Evolutionary conservation across 2,113 vertebrate genomes (phyloP).

Genomic region (Microcebus jonahi): DNA sequence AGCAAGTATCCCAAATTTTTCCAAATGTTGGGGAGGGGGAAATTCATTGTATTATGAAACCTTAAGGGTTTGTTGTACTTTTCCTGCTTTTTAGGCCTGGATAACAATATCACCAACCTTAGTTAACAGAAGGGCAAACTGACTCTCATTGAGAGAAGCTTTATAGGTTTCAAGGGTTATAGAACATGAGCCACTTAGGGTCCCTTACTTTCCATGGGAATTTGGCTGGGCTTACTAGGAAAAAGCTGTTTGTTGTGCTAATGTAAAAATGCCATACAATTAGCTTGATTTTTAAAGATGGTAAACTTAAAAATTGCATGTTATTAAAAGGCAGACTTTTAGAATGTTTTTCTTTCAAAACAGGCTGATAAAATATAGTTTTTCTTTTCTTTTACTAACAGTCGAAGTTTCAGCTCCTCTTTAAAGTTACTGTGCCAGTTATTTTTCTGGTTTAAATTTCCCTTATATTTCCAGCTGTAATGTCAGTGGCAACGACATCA

Average conservation of each 20-base stretch:
- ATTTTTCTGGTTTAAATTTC: conserved; percentile 66
- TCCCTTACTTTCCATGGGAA: conserved; percentile 49
- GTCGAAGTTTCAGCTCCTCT: conserved; percentile 55
- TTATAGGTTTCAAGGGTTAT: background rate
- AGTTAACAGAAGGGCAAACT: conserved; percentile 24
- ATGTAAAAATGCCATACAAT: conserved; percentile 39
- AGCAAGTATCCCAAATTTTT: background rate
- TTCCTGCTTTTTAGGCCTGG: conserved; percentile 39
- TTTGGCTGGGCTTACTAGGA: conserved; percentile 17
- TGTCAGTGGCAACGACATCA: conserved; percentile 60
- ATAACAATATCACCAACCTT: conserved; percentile 1
- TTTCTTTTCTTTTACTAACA: background rate
- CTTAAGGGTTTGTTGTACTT: conserved; percentile 48
- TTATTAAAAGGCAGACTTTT: conserved; percentile 63
- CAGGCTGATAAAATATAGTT: conserved; percentile 49
- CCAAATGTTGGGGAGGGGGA: background rate
- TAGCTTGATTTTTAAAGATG: conserved; percentile 53
- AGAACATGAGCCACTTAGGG: conserved; percentile 4
- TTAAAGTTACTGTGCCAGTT: conserved; percentile 60
- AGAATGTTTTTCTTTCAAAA: conserved; percentile 63
- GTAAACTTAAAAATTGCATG: conserved; percentile 52
- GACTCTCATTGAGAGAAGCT: background rate
- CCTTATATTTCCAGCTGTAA: conserved; percentile 68
- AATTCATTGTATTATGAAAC: conserved; percentile 22
- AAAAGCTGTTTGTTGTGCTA: conserved; percentile 43